Evolutionary conservation across 2,888 invertebrate genomes (phyloP), one percentile per base, ranked within the genome.

Genomic region (Microctonus aethiopoides): DNA sequence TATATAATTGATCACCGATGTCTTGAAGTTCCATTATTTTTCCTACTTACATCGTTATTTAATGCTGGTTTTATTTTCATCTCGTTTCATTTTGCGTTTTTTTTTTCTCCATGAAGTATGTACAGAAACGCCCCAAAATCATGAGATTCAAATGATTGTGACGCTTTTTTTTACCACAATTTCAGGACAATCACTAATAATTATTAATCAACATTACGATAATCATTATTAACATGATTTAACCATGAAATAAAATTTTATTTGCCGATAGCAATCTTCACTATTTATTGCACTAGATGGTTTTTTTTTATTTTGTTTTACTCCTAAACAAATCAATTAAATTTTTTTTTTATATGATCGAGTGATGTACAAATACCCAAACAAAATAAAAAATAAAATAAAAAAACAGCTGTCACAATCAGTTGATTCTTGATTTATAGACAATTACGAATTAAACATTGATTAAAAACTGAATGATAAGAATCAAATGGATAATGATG

Each of bases 91-190:
- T 32, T 51, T 63, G 24, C 7, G 52, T 24, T 36, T 13, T 9
- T 32, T 32, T 56, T 56, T 36, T 34, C 59, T 26, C 60, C n/a
- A 36, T 51, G 52, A 52, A 60, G 36, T 67, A 67, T 67, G 26
- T 60, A 67, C 67, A 67, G 46, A 51, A 67, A 39, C 57, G 29
- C 2, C 16, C 24, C 2, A 29, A 41, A 20, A 32, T 29, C 24
- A 32, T 65, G 61, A 68, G 52, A 68, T 62, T 68, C 61, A 54
- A 20, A 36, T 54, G 29, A 68, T 61, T 61, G 54, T 54, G 10
- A 24, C 10, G 26, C 32, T 54, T 24, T 65, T 20, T 56, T 56
- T 16, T 57, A 41, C 57, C n/a, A 56, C 56, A 9, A 24, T 65
- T 56, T 32, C 29, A 59, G 29, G 39, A 39, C 13, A 20, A 46